These are phyloP conservation scores for Cosmopolites sordidus DNA, from an alignment of 2,888 invertebrate genomes.

Conservation along the genomic window DNA sequence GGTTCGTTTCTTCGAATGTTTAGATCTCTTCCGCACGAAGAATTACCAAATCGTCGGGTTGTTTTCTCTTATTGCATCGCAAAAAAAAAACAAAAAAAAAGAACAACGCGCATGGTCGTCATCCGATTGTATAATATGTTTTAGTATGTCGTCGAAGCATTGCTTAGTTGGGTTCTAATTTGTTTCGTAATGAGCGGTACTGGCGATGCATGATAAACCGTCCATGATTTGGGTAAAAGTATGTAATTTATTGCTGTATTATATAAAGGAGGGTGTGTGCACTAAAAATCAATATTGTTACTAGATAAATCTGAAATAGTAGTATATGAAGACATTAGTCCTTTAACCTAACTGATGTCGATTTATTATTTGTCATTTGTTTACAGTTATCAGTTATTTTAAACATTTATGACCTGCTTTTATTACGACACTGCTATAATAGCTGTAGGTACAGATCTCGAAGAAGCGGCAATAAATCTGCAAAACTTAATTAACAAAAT, in stretches of 20 bases:
- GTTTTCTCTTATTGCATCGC: constrained; percentile 16
- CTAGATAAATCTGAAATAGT: no score
- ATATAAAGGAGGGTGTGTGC: no score
- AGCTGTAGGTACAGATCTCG: no score
- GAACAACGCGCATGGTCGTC: constrained; percentile 4
- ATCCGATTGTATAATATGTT: constrained; percentile 18
- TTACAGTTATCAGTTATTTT: no score
- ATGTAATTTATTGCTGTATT: constrained; percentile 4
- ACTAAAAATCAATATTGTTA: no score
- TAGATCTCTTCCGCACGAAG: constrained; percentile 14
- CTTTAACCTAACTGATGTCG: no score
- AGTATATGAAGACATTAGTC: no score
- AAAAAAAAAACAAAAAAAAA: constrained; percentile 7
- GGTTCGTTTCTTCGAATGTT: neutral
- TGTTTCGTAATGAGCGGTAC: constrained; percentile 21
- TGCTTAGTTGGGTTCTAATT: constrained; percentile 19
- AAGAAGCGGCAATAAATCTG: no score
- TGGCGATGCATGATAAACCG: constrained; percentile 19
- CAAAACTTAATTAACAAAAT: no score
- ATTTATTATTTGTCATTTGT: no score
- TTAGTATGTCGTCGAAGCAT: constrained; percentile 21
- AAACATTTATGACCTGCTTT: no score
- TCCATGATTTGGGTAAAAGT: constrained; percentile 19
- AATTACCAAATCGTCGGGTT: constrained; percentile 5
- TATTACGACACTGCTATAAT: no score